Conservation (phyloP, 1,140 invertebrate species). For the Drosophila mojavensis region DNA sequence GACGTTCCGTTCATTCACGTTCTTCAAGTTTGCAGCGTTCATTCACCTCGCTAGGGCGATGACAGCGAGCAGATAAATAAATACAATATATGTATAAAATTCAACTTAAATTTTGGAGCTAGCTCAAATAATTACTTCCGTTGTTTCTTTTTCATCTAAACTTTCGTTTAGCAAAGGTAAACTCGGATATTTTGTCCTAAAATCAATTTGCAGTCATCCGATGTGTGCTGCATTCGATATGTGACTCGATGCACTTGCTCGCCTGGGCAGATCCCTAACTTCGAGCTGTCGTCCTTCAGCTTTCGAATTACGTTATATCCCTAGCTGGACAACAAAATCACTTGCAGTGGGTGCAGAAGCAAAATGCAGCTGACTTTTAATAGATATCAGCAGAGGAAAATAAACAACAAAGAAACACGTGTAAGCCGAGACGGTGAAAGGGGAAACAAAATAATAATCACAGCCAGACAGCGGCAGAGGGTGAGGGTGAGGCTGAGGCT, state of each 20-base stretch:
- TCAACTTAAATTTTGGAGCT: no score
- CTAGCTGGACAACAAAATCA: slow-evolving; percentile 39
- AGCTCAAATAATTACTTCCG: no score
- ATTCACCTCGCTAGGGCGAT: no score
- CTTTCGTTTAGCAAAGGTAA: no score
- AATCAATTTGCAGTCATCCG: neutral
- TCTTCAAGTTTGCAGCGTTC: no score
- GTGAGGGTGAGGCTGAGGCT: neutral
- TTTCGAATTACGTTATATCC: slow-evolving; percentile 10
- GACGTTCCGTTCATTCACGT: neutral
- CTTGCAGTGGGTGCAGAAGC: slow-evolving; percentile 45
- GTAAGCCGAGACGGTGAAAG: neutral
- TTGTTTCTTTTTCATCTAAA: no score
- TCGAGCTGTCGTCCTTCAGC: slow-evolving; percentile 9
- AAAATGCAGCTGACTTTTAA: slow-evolving; percentile 38
- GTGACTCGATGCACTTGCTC: neutral
- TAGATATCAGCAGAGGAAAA: slow-evolving; percentile 24
- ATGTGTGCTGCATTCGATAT: neutral
- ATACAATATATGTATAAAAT: no score
- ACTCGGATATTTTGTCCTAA: no score
- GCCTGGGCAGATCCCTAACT: neutral
- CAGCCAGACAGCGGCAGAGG: neutral
- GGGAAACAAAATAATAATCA: no score
- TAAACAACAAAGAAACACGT: neutral
- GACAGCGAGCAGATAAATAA: no score